Evolutionary conservation across 37 sponge, comb jelly and placozoan species (phyloP), one percentile per base, ranked within the genome.

Genomic region (Aplysina aerophoba): DNA sequence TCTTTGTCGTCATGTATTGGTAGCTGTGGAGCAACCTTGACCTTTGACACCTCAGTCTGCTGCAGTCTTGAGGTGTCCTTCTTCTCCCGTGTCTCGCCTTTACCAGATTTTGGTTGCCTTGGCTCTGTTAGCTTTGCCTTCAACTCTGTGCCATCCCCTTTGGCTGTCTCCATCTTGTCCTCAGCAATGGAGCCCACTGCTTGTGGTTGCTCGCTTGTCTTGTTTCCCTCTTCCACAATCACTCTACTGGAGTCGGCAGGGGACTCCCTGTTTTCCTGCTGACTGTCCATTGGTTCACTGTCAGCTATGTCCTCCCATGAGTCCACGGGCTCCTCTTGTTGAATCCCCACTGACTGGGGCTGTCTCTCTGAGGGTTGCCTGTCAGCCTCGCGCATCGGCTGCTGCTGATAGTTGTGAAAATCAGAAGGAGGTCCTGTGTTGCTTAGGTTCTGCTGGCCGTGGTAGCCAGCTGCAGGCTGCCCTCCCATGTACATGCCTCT

Each of bases 241-340:
- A 58, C 59, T 19, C 19, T 19, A 58, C 19, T 15, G 19, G 64
- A 62, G 12, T 62, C 64, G 4, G 24, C 27, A 6, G 50, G 50
- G 8, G 50, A 8, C 50, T 44, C 50, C 50, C 8, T 44, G 50
- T 44, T 8, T 44, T 44, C 8, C 50, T 6, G 11, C 27, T 6
- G 4, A 28, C 11, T 11, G 24, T 28, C 64, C 11, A 13, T 2
- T 62, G 64, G 64, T 27, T 15, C n/a, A 13, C 3, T 50, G 53
- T 85, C 88, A 15, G 84, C 93, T 4, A 89, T 87, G 44, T 89
- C 90, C 79, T 93, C 93, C 93, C 93, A 93, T 3, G 93, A 93
- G 25, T 93, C 93, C 13, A 89, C 87, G 11, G 79, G 71, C 5
- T 81, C 63, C 1, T 56, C 31, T 15, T 79, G 62, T 34, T 30